These are phyloP conservation scores for Icerya purchasi DNA, from an alignment of 2,888 invertebrate genomes.

Conservation along the genomic window DNA sequence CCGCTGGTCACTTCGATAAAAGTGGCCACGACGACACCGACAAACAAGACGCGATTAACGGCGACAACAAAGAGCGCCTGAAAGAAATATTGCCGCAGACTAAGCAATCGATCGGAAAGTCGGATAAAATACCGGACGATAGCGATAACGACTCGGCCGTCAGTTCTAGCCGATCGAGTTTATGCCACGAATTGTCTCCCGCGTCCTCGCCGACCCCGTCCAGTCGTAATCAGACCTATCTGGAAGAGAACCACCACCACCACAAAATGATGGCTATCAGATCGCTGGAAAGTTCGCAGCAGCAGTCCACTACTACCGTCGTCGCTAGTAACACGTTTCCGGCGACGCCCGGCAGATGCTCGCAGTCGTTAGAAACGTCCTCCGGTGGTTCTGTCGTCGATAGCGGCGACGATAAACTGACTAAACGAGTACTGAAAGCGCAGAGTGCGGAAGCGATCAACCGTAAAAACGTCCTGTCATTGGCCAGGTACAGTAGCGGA, in stretches of 20 bases:
- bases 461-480: constrained; percentile 65
- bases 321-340: constrained; percentile 27
- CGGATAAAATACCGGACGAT: constrained; percentile 30
- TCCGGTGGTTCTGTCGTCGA: constrained; percentile 48
- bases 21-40: neutral
- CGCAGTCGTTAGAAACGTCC: constrained; percentile 21
- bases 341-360: constrained; percentile 35
- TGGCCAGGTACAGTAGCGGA: constrained; percentile 23
- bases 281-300: constrained; percentile 49
- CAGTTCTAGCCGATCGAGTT: constrained; percentile 59
- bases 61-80: neutral
- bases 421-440: constrained; percentile 46
- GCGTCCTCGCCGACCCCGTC: constrained; percentile 42
- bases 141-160: constrained; percentile 76
- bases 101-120: neutral
- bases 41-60: neutral
- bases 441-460: constrained; percentile 65
- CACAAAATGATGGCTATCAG: constrained; percentile 22
- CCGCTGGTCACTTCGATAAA: neutral
- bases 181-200: constrained; percentile 52
- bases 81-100: neutral
- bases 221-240: constrained; percentile 24
- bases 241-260: constrained; percentile 19
- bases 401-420: constrained; percentile 33
- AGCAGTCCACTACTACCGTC: constrained; percentile 30